Evolutionary conservation across 2,797 vertebrate genomes (phyloP).

Genomic region (Lycodopsis pacificus): DNA sequence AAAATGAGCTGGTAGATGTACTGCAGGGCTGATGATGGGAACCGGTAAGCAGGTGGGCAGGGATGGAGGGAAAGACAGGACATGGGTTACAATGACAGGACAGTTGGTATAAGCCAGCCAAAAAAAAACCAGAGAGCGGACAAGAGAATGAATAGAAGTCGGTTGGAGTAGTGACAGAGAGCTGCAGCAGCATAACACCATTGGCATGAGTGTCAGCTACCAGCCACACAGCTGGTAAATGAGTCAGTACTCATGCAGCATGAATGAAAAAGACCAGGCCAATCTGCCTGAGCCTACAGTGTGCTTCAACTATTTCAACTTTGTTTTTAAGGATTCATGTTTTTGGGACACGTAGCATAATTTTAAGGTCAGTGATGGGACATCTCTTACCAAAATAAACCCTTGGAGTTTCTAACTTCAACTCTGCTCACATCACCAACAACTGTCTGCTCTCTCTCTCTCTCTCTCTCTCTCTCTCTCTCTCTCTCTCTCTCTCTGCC

Average conservation of each 20-base stretch:
- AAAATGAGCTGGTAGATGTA: background rate
- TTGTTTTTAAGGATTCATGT: no score
- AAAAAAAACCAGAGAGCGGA: background rate
- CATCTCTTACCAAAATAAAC: no score
- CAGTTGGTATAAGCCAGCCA: background rate
- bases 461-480: no score
- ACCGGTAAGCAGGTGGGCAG: background rate
- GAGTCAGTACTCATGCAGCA: background rate
- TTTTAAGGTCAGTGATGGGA: no score
- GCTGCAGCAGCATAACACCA: slow-evolving; percentile 2
- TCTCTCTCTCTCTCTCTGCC: no score
- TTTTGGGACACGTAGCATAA: no score
- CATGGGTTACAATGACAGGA: background rate
- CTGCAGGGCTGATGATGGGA: slow-evolving; percentile 4
- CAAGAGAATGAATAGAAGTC: background rate
- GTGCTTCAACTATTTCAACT: no score
- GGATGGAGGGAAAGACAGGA: background rate
- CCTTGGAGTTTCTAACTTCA: no score
- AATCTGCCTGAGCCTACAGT: background rate
- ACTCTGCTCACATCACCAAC: no score
- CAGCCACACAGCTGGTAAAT: background rate
- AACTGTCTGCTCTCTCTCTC: no score
- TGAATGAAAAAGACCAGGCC: background rate
- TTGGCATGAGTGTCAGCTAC: background rate
- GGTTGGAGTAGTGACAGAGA: slow-evolving; percentile 1